phyloP scores from a whole-genome alignment of 2,113 vertebrate species.

The Natator depressus region DNA sequence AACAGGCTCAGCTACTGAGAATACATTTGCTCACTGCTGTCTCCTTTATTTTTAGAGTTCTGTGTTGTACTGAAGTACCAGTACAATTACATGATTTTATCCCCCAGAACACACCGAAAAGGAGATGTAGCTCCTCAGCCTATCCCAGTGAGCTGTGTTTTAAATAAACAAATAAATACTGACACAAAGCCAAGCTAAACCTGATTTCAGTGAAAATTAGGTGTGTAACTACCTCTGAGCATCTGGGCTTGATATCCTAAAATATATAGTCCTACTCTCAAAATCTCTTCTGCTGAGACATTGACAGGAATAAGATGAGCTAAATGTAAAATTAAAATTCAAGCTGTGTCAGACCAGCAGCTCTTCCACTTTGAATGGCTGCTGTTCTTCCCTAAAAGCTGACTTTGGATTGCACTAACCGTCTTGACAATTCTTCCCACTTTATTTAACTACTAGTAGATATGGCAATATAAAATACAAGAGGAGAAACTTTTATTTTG shows the following conservation, averaged over 20 bases:
- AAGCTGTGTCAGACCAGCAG: not conserved
- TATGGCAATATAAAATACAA: not conserved
- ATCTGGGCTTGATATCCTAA: not conserved
- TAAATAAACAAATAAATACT: not conserved
- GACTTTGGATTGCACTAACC: not conserved
- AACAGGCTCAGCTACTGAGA: not conserved
- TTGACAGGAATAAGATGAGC: not conserved
- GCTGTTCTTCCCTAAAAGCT: not conserved
- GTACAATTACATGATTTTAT: not conserved
- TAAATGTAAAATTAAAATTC: not conserved
- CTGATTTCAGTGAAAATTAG: not conserved
- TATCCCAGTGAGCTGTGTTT: not conserved
- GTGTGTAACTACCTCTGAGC: too few relatives aligned
- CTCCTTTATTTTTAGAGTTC: not conserved
- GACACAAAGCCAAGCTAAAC: not conserved
- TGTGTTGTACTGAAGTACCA: not conserved
- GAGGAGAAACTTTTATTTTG: not conserved
- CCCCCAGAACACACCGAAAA: not conserved
- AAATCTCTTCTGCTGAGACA: not conserved
- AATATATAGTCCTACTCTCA: not conserved
- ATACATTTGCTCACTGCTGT: not conserved
- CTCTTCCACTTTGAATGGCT: not conserved
- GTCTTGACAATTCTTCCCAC: not conserved
- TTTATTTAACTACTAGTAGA: not conserved
- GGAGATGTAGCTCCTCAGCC: not conserved